These are phyloP conservation scores for Xyrichtys novacula DNA, from an alignment of 2,797 vertebrate species.

Conservation along the genomic window DNA sequence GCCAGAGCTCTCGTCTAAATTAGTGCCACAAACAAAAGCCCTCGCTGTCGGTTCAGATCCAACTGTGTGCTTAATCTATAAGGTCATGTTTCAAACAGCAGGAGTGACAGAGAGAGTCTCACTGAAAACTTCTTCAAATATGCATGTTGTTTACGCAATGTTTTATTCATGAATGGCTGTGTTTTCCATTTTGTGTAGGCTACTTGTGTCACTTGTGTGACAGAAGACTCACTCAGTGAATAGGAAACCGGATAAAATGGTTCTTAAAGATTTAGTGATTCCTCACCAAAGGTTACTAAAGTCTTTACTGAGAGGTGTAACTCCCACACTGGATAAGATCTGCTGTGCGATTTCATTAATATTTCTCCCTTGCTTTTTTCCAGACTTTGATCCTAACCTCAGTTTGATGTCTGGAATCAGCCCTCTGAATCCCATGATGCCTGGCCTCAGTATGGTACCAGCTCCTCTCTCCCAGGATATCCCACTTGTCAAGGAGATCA, in stretches of 20 bases:
- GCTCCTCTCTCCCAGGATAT: slow-evolving; percentile 90
- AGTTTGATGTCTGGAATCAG: slow-evolving; percentile 95
- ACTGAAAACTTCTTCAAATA: slow-evolving; percentile 74
- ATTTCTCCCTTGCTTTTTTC: slow-evolving; percentile 47
- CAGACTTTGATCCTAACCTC: slow-evolving; percentile 94
- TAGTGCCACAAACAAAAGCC: slow-evolving; percentile 63
- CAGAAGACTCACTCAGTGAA: slow-evolving; percentile 33
- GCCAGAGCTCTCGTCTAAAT: slow-evolving; percentile 39
- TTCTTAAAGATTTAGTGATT: slow-evolving; percentile 25
- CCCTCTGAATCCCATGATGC: slow-evolving; percentile 94
- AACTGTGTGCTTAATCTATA: slow-evolving; percentile 42
- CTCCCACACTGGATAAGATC: not conserved
- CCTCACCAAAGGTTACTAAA: slow-evolving; percentile 22
- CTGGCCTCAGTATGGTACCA: slow-evolving; percentile 91
- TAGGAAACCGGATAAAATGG: slow-evolving; percentile 32
- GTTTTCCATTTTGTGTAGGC: slow-evolving; percentile 59
- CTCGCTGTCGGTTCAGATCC: slow-evolving; percentile 35
- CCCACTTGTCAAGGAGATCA: slow-evolving; percentile 94
- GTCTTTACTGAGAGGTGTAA: slow-evolving; percentile 7
- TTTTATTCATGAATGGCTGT: slow-evolving; percentile 72
- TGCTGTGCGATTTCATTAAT: slow-evolving; percentile 17
- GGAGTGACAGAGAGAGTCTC: slow-evolving; percentile 53
- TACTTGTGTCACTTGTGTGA: slow-evolving; percentile 56
- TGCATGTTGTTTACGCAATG: slow-evolving; percentile 73
- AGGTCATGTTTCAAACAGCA: slow-evolving; percentile 62